A percentile compares a stretch with the other conserved stretches of the same genome.
Conservation (phyloP, 2,888 invertebrate genomes). For the Amaurobius ferox region DNA sequence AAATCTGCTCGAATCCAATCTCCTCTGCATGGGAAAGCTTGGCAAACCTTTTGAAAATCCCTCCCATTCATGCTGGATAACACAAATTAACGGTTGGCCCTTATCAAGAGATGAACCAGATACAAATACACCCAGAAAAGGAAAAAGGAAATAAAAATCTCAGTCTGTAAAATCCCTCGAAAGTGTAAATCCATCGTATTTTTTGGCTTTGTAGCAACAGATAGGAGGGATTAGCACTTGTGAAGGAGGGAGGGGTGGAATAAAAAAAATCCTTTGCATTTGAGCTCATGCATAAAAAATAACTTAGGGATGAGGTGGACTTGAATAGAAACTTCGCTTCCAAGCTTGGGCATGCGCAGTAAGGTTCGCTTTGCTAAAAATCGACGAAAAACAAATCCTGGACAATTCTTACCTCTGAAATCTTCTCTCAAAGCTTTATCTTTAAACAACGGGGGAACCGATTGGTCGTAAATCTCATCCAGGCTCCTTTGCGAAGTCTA, state of each 20-base stretch:
- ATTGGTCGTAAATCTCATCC: constrained; percentile 53
- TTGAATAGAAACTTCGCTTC: constrained; percentile 16
- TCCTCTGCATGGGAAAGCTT: background rate
- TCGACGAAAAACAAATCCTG: constrained; percentile 41
- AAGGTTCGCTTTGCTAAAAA: background rate
- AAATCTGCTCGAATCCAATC: too few species aligned
- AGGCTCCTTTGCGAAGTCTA: constrained; percentile 25
- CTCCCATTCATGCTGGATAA: background rate
- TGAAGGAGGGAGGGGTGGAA: background rate
- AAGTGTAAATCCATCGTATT: background rate
- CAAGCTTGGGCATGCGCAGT: constrained; percentile 54
- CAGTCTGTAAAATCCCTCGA: background rate
- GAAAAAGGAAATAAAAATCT: background rate
- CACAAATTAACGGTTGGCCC: background rate
- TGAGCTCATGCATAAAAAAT: constrained; percentile 27
- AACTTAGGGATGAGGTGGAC: background rate
- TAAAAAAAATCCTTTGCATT: background rate
- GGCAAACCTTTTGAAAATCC: background rate
- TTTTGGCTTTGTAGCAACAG: background rate
- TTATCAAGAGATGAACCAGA: constrained; percentile 3
- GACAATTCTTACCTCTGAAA: constrained; percentile 63
- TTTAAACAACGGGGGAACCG: constrained; percentile 12
- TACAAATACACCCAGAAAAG: background rate
- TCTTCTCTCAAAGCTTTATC: constrained; percentile 11
- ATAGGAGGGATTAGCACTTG: background rate